Evolutionary conservation across 2,797 vertebrate species (phyloP).

Genomic region (Gallinago solitaria): DNA sequence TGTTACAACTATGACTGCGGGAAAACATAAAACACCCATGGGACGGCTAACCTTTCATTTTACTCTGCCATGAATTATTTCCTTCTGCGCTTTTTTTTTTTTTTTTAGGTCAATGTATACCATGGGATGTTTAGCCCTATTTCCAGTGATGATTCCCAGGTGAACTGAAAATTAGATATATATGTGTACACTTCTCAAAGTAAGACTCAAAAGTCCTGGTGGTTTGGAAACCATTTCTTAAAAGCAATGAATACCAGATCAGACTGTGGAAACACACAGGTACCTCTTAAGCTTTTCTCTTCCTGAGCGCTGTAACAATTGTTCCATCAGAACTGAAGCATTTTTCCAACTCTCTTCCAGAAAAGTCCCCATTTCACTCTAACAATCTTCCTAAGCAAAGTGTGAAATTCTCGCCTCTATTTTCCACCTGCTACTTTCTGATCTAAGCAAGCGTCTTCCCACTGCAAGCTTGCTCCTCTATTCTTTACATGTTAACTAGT

Average conservation of each 20-base stretch:
- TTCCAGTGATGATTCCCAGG: slow-evolving; percentile 5
- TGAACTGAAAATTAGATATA: slow-evolving; percentile 9
- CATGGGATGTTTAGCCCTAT: not conserved
- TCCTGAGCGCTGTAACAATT: not conserved
- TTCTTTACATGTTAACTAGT: not conserved
- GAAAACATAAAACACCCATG: not conserved
- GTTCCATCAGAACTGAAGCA: not conserved
- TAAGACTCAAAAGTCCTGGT: not conserved
- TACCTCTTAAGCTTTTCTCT: not conserved
- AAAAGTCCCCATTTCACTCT: not conserved
- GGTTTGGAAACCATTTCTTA: not conserved
- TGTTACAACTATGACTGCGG: not conserved
- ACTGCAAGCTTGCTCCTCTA: not conserved
- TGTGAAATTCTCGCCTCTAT: not conserved
- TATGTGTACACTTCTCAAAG: not conserved
- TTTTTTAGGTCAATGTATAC: not conserved
- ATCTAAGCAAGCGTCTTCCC: not conserved
- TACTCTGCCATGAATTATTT: slow-evolving; percentile 34
- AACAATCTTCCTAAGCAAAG: not conserved
- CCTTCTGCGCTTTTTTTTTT: not conserved
- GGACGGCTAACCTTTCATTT: not conserved
- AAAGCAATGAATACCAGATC: not conserved
- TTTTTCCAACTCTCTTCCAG: not conserved
- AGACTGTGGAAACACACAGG: not conserved
- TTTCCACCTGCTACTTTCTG: not conserved